phyloP scores from a whole-genome alignment of 2,797 vertebrate genomes.

The Rhynchotus rufescens region DNA sequence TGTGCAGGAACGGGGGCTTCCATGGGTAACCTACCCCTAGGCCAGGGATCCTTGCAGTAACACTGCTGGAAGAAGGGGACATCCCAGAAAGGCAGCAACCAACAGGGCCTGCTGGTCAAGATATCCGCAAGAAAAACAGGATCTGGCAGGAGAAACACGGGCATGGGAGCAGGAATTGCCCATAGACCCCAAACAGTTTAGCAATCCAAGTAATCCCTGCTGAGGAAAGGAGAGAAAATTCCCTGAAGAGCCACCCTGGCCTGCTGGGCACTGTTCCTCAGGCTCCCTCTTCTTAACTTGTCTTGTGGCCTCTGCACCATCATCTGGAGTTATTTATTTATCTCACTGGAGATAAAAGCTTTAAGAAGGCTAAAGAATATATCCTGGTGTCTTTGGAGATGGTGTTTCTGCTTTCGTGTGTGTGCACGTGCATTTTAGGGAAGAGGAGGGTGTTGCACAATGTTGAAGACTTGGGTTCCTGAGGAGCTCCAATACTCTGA shows the following conservation, averaged over 20 bases:
- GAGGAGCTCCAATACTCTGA: neutral
- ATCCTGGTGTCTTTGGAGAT: neutral
- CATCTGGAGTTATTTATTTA: neutral
- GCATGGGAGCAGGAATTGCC: neutral
- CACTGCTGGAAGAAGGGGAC: neutral
- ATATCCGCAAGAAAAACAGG: neutral
- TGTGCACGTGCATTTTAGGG: accelerated
- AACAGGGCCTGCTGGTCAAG: neutral
- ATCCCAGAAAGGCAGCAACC: neutral
- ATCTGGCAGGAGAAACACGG: neutral
- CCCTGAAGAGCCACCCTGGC: neutral
- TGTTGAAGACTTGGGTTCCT: neutral
- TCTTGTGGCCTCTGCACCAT: neutral
- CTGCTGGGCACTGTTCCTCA: neutral
- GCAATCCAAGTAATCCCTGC: neutral
- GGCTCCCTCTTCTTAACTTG: neutral
- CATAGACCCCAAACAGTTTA: neutral
- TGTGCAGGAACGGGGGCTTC: neutral
- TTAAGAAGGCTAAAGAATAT: neutral
- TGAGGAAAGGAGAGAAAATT: neutral
- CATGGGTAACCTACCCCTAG: accelerated
- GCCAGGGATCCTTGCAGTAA: neutral
- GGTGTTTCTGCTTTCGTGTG: neutral
- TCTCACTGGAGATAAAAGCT: neutral
- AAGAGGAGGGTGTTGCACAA: neutral